These are phyloP conservation scores for Trachythela sp. DNA, from an alignment of 64 coral and sea anemone species.

Conservation along the genomic window DNA sequence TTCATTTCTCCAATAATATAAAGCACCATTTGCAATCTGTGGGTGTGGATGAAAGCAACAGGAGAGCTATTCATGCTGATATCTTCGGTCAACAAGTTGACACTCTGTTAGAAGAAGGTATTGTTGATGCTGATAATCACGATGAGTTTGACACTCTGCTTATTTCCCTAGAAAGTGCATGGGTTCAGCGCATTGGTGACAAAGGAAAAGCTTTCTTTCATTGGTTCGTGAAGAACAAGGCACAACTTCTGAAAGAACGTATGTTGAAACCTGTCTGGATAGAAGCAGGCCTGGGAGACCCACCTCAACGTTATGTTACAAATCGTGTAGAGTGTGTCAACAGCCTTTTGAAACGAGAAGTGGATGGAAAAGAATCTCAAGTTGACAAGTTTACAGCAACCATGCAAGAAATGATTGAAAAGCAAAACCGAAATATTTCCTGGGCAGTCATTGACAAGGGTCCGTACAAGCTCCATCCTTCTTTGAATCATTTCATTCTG, in stretches of 20 bases:
- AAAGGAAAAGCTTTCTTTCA: conserved; percentile 5
- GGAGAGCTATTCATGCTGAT: neutral
- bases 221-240: conserved; percentile 35
- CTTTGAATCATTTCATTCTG: neutral
- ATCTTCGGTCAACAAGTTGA: conserved; percentile 34
- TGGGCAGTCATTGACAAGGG: conserved; percentile 48
- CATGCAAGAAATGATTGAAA: neutral
- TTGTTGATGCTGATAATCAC: conserved; percentile 25
- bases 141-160: conserved; percentile 13
- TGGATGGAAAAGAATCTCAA: neutral
- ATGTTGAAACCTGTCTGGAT: conserved; percentile 16
- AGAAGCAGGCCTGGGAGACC: conserved; percentile 16
- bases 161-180: conserved; percentile 9
- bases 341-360: conserved; percentile 33
- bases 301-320: neutral
- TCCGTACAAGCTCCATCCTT: conserved; percentile 24
- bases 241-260: neutral
- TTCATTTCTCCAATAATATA: conserved; percentile 26
- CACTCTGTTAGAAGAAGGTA: conserved; percentile 20
- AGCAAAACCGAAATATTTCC: conserved; percentile 30
- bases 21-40: conserved; percentile 17
- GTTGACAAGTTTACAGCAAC: conserved; percentile 16
- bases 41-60: conserved; percentile 23
- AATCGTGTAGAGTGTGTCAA: conserved; percentile 42
- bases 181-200: conserved; percentile 7